These are phyloP conservation scores for Homarus gammarus DNA, from an alignment of 2,888 invertebrate species.

Conservation along the genomic window DNA sequence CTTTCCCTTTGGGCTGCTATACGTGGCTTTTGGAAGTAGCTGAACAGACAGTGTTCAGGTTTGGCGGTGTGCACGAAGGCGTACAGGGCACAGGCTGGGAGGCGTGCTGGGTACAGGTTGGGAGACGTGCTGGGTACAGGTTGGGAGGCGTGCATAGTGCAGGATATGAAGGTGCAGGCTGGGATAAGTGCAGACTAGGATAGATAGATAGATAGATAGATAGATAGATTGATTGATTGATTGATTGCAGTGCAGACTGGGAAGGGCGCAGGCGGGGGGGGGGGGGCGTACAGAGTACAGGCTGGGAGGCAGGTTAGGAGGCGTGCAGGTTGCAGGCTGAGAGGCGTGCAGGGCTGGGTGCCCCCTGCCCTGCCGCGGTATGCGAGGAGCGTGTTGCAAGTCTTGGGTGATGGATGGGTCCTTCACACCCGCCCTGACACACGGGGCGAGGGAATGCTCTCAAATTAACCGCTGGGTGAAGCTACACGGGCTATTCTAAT, in stretches of 20 bases:
- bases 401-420: slow-evolving; percentile 61
- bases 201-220: no score
- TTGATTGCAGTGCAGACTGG: not conserved
- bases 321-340: not conserved
- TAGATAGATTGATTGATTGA: no score
- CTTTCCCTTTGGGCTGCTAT: no score
- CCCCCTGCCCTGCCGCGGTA: slow-evolving; percentile 58
- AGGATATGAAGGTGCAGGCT: not conserved
- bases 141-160: not conserved
- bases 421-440: slow-evolving; percentile 64
- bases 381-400: slow-evolving; percentile 70
- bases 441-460: slow-evolving; percentile 35
- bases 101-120: not conserved
- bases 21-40: no score
- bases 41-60: no score
- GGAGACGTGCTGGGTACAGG: not conserved
- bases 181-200: not conserved
- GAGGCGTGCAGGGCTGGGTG: slow-evolving; percentile 15
- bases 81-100: not conserved
- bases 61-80: not conserved
- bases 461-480: slow-evolving; percentile 58
- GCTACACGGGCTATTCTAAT: slow-evolving; percentile 36
- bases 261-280: not conserved
- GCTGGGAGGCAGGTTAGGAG: not conserved
- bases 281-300: not conserved